phyloP scores from a whole-genome alignment of 2,888 invertebrate genomes.

The Magallana nippona region DNA sequence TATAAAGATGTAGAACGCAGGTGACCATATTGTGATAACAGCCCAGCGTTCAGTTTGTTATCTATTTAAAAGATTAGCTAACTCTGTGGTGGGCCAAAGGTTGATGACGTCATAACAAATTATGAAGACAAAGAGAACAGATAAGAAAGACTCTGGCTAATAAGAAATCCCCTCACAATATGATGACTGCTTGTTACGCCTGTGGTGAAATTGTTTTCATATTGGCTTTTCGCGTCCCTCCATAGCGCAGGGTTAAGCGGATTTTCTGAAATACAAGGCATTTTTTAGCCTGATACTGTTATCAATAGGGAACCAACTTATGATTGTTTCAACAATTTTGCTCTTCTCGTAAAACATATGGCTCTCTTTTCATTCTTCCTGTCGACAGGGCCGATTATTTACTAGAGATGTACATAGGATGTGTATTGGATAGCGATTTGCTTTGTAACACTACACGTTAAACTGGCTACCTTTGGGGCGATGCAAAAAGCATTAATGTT shows the following conservation, averaged over 20 bases:
- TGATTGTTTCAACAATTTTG: conserved; percentile 16
- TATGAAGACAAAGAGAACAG: conserved; percentile 19
- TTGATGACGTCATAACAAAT: conserved; percentile 20
- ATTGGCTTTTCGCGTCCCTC: neutral
- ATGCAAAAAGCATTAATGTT: neutral
- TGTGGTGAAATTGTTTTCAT: neutral
- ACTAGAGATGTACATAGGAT: neutral
- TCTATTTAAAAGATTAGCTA: neutral
- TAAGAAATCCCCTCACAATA: neutral
- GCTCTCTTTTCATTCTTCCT: conserved; percentile 6
- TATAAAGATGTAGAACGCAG: neutral
- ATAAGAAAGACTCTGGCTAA: neutral
- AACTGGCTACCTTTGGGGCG: neutral
- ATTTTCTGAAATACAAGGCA: neutral
- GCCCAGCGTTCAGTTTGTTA: neutral
- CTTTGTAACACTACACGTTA: neutral
- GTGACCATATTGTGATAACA: neutral
- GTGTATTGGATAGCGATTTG: neutral
- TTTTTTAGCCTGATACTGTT: conserved; percentile 21
- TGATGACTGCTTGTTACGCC: conserved; percentile 22
- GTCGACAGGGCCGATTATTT: neutral
- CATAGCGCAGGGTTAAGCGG: neutral
- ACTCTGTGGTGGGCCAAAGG: neutral
- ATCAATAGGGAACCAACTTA: neutral
- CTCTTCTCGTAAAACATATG: conserved; percentile 2